These are phyloP conservation scores for Setophaga coronata DNA, from an alignment of 2,113 vertebrate genomes.

Conservation along the genomic window DNA sequence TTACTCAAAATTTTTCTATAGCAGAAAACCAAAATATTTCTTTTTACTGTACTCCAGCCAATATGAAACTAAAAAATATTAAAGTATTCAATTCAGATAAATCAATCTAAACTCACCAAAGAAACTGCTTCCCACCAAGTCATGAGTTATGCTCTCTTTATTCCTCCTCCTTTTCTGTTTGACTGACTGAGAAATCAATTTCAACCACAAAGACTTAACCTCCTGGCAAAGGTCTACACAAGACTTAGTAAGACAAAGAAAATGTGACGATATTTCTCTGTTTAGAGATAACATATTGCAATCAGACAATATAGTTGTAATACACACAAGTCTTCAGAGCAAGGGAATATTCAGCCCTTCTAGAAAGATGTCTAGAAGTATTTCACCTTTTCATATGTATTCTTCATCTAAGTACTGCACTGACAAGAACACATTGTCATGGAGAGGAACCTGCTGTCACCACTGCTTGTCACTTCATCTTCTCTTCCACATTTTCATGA, in stretches of 20 bases:
- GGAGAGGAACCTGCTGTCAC: fast-evolving
- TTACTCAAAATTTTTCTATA: not conserved
- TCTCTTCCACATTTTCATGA: not conserved
- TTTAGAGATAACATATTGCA: not conserved
- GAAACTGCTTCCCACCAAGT: not conserved
- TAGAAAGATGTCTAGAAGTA: not conserved
- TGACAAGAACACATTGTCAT: not conserved
- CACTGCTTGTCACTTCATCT: not conserved
- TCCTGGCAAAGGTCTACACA: not conserved
- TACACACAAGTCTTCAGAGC: not conserved
- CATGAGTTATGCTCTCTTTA: not conserved
- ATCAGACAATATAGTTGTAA: not conserved
- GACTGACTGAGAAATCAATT: not conserved
- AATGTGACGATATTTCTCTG: not conserved
- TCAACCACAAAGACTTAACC: not conserved
- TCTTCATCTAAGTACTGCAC: not conserved
- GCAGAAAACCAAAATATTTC: not conserved
- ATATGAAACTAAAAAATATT: not conserved
- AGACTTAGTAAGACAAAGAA: not conserved
- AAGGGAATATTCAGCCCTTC: not conserved
- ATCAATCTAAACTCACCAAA: not conserved
- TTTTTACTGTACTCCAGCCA: not conserved
- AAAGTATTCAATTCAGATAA: not conserved
- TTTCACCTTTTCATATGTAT: not conserved
- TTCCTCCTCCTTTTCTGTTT: not conserved